Base-by-base conservation (phyloP, 2,113 vertebrate genomes). In the Tinamus guttatus region DNA sequence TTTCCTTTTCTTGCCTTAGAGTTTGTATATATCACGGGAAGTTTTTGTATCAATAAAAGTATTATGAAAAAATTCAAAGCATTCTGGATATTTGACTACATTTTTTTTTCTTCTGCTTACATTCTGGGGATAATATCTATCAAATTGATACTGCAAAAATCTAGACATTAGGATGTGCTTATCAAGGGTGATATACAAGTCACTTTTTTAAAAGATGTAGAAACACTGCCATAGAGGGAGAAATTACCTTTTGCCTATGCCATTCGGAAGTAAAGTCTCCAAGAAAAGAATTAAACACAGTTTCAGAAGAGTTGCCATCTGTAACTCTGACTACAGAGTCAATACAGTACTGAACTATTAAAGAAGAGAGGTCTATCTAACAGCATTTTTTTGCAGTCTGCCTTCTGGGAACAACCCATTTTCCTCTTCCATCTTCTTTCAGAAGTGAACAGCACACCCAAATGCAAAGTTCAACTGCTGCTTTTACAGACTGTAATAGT, bases 401-500 rank as follows among this genome's bases (percentile, higher is more conserved):
- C 3, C 51, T 41, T 13, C 34, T 60, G 30, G 32, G 41, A 85
- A 21, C 3, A 59, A 47, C 24, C 49, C 52, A n/a, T 68, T 68
- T 81, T 63, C 5, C 9, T 62, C 16, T 94, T 60, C 62, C 69
- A 2, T 2, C 34, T 63, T 83, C 18, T 86, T 91, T 92, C 63
- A 87, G 65, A 88, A 87, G 77, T 76, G 38, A 90, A 92, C 24
- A 91, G 9, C 8, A 80, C 76, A 88, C 30, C 5, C 38, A 86
- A 81, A 78, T 9, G 16, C 4, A 75, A 68, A 94, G 41, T 81
- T 95, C 41, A 93, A 27, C 20, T 87, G 90, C 87, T 74, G 52
- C 25, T 71, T 95, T 85, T 81, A 47, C n/a, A 96, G 65, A 83
- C 10, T 87, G 36, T 64, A 95, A 94, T 83, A 70, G 49, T 80